A percentile compares a stretch with the other conserved stretches of the same genome.
Evolutionary conservation across 1,140 invertebrate genomes (phyloP).

Genomic region (Calliopsis andreniformis): DNA sequence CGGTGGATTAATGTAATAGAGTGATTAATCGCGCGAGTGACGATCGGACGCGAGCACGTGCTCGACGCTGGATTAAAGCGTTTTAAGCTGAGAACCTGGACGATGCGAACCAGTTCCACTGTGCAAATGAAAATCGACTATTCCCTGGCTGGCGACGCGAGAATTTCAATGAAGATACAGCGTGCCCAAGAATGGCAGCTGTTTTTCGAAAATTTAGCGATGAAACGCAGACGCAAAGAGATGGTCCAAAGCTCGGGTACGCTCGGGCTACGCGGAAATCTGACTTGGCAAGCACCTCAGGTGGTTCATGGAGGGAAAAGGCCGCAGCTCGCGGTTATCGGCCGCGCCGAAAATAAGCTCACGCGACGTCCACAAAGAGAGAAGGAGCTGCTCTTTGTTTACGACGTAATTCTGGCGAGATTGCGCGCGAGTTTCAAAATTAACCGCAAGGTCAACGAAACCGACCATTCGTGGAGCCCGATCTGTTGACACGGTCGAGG

Average conservation of each 20-base stretch:
- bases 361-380: background rate
- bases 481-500: constrained; percentile 5
- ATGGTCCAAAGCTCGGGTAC: too few species aligned
- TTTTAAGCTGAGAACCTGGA: constrained; percentile 12
- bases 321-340: background rate
- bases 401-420: constrained; percentile 20
- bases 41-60: constrained; percentile 19
- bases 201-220: too few species aligned
- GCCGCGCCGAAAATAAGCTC: constrained; percentile 2
- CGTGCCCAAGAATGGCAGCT: too few species aligned
- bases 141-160: background rate
- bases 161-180: background rate
- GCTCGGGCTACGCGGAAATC: too few species aligned
- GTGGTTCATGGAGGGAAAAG: background rate
- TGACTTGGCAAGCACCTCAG: background rate
- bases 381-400: constrained; percentile 29
- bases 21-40: constrained; percentile 40
- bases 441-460: constrained; percentile 40
- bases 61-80: constrained; percentile 24
- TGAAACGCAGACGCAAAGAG: too few species aligned
- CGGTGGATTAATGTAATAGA: constrained; percentile 38
- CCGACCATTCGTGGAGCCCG: background rate
- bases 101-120: constrained; percentile 31
- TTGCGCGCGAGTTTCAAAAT: constrained; percentile 38
- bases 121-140: constrained; percentile 3